Percentiles rank a stretch among this genome's conserved stretches.
These are phyloP conservation scores for Coptodon rendalli DNA, from an alignment of 2,113 vertebrate species.

Conservation along the genomic window DNA sequence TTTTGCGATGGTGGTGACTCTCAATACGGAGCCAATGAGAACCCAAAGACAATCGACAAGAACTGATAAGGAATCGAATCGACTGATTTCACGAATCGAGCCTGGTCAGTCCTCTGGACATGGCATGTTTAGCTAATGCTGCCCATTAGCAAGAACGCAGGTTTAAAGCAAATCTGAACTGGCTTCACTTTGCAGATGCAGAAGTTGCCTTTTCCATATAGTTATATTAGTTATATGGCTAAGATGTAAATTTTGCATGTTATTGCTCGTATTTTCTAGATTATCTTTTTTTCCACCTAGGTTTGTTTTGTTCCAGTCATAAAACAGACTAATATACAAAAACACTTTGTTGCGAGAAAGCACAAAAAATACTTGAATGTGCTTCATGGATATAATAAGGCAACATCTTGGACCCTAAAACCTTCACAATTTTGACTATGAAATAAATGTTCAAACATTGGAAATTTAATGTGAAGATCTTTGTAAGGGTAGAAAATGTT, in stretches of 20 bases:
- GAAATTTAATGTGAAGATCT: not conserved
- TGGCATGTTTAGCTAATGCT: not conserved
- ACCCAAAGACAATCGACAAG: not conserved
- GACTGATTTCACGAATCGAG: fast-evolving
- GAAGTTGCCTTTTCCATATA: not conserved
- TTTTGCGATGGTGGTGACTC: not conserved
- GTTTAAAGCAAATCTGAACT: not conserved
- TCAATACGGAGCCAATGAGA: not conserved
- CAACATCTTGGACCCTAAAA: not conserved
- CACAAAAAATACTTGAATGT: not conserved
- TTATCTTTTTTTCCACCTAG: not conserved
- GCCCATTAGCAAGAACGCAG: not conserved
- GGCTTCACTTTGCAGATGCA: not conserved
- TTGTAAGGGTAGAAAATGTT: not conserved
- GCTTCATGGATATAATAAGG: not conserved
- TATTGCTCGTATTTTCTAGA: not conserved
- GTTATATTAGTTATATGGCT: not conserved
- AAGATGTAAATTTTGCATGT: not conserved
- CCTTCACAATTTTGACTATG: not conserved
- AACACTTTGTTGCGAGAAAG: not conserved
- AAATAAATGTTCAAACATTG: not conserved
- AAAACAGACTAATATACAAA: not conserved
- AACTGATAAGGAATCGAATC: not conserved
- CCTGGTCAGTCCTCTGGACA: not conserved
- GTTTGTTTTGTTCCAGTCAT: not conserved